Percentiles rank a stretch among this genome's conserved stretches.
These are phyloP conservation scores for Carassius carassius DNA, from an alignment of 2,113 vertebrate species.

Conservation along the genomic window DNA sequence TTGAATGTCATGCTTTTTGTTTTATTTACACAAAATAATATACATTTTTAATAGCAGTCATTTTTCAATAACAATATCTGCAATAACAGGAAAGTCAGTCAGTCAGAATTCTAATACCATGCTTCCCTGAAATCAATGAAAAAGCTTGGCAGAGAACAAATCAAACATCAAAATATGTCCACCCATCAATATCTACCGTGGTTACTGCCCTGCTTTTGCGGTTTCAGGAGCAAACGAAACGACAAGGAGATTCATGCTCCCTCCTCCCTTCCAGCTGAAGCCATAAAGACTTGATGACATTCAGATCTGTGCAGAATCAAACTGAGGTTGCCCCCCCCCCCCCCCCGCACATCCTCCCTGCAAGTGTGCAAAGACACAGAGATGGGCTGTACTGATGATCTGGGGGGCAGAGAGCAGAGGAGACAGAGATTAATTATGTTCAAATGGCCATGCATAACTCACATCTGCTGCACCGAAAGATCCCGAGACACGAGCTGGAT, in stretches of 20 bases:
- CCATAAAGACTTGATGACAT: constrained; percentile 50
- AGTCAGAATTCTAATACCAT: not conserved
- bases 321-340: constrained; percentile 2
- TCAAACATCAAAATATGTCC: not conserved
- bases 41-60: not conserved
- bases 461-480: constrained; percentile 71
- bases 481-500: constrained; percentile 64
- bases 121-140: not conserved
- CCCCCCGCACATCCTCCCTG: constrained; percentile 35
- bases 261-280: constrained; percentile 25
- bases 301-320: constrained; percentile 56
- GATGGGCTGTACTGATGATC: constrained; percentile 25
- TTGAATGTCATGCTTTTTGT: not conserved
- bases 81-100: not conserved
- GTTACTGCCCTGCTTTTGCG: not conserved
- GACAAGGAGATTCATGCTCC: not conserved
- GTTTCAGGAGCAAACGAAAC: not conserved
- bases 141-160: not conserved
- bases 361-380: constrained; percentile 34
- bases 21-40: not conserved
- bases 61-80: not conserved
- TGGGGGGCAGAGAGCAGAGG: constrained; percentile 47
- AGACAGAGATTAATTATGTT: constrained; percentile 75
- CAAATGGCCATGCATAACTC: constrained; percentile 64
- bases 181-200: not conserved